Evolutionary conservation across 1,140 invertebrate species (phyloP), one percentile per base, ranked within the genome.

Genomic region (Aphelenchoides fujianensis): DNA sequence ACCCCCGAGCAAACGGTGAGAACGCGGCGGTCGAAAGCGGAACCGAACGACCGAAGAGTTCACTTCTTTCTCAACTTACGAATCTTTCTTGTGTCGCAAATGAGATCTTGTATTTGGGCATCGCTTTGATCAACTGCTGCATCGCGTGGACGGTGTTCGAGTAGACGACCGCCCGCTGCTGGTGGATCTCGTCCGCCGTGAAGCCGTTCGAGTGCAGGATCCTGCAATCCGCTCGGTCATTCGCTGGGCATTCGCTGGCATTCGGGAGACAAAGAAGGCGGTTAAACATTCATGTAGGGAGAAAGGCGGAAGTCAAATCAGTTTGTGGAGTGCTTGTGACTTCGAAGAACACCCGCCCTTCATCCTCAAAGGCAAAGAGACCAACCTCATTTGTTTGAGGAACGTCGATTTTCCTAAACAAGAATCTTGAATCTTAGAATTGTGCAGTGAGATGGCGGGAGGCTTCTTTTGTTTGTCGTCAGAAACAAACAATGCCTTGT

Each of bases 381-480:
- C 48, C 31, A 52, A 82, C 82, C 79, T 78, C 81, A 82, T 82
- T 37, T 82, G 81, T 55, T 82, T 82, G 69, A 82, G 64, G n/a
- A 82, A 68, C 3, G 81, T 84, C 61, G 69, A 72, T 55, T 82
- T 82, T 7, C 81, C n/a, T n/a, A n/a, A n/a, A n/a, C n/a, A n/a
- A n/a, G n/a, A n/a, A n/a, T n/a, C n/a, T n/a, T n/a, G n/a, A n/a
- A n/a, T n/a, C n/a, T n/a, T n/a, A n/a, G n/a, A n/a, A n/a, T n/a
- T n/a, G n/a, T n/a, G n/a, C n/a, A n/a, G n/a, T n/a, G n/a, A n/a
- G n/a, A n/a, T n/a, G n/a, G n/a, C n/a, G n/a, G n/a, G n/a, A n/a
- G n/a, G n/a, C n/a, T n/a, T n/a, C n/a, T n/a, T n/a, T n/a, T n/a
- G n/a, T n/a, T n/a, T n/a, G n/a, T n/a, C n/a, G n/a, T n/a, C n/a